Evolutionary conservation across 2,113 vertebrate species (phyloP).

Genomic region (Scomber colias): DNA sequence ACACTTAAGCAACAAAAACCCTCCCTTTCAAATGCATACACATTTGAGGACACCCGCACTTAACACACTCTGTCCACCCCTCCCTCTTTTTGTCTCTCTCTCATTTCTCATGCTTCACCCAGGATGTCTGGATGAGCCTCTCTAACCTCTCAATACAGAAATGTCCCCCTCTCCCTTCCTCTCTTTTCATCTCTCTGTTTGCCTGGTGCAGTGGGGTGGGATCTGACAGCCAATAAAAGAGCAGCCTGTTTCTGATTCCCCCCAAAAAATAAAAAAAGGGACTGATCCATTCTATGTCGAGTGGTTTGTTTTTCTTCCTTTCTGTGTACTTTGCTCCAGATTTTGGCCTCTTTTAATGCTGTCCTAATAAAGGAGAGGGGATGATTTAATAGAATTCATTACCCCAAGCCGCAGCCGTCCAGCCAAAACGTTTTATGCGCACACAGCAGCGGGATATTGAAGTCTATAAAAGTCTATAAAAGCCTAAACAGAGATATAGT

Average conservation of each 20-base stretch:
- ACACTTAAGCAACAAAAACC: constrained; percentile 50
- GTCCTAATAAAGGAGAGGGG: constrained; percentile 70
- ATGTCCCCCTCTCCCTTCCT: constrained; percentile 52
- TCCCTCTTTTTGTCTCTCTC: constrained; percentile 26
- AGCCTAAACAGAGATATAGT: constrained; percentile 63
- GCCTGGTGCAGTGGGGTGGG: constrained; percentile 67
- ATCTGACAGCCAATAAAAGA: constrained; percentile 77
- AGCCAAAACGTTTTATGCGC: constrained; percentile 53
- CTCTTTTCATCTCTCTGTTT: constrained; percentile 77
- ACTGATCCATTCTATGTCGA: constrained; percentile 67
- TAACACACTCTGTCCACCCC: constrained; percentile 13
- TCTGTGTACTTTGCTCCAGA: constrained; percentile 76
- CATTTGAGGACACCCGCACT: constrained; percentile 49
- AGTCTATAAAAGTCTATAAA: constrained; percentile 70
- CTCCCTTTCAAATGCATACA: constrained; percentile 46
- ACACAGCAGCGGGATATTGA: constrained; percentile 61
- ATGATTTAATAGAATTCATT: constrained; percentile 80
- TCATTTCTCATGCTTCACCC: constrained; percentile 73
- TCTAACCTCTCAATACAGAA: constrained; percentile 59
- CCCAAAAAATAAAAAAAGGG: constrained; percentile 48
- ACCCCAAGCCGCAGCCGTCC: constrained; percentile 48
- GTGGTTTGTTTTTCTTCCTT: constrained; percentile 80
- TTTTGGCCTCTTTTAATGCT: constrained; percentile 78
- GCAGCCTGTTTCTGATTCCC: constrained; percentile 64
- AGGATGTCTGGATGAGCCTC: constrained; percentile 73